A percentile compares a stretch with the other conserved stretches of the same genome.
Conservation (phyloP, 2,888 invertebrate species). For the Gortyna flavago region DNA sequence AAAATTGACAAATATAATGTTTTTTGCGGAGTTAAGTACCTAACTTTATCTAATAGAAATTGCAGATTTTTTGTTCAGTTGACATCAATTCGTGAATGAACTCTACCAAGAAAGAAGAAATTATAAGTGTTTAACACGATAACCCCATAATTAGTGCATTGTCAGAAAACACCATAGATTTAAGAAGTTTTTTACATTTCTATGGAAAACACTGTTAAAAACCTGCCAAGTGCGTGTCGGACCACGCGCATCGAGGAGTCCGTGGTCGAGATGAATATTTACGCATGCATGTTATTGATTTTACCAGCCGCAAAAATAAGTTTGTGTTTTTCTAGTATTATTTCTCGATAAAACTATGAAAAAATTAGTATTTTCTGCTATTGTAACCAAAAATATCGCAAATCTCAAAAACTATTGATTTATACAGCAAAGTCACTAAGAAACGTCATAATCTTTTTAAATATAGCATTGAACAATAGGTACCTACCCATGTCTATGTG, state of each 20-base stretch:
- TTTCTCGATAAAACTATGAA: background rate
- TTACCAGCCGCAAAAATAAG: background rate
- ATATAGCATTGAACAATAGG: background rate
- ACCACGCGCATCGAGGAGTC: background rate
- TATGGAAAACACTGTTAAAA: background rate
- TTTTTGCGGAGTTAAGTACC: background rate
- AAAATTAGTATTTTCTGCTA: background rate
- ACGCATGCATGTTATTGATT: background rate
- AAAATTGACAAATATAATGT: background rate
- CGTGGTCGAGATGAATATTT: background rate
- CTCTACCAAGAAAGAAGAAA: conserved; percentile 9
- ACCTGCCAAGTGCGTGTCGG: background rate
- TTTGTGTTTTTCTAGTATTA: background rate
- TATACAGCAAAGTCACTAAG: background rate
- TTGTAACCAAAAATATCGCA: background rate
- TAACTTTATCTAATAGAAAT: background rate
- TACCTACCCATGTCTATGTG: background rate
- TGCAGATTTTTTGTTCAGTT: background rate
- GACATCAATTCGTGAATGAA: conserved; percentile 25
- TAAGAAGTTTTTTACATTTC: too few species aligned
- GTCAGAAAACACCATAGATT: background rate
- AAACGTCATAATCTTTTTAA: background rate
- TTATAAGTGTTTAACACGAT: background rate
- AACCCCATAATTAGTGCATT: background rate
- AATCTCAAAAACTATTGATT: background rate